Percentiles rank a stretch among this genome's conserved stretches.
Conservation (phyloP, 2,113 vertebrate genomes). For the Trematomus loennbergii region DNA sequence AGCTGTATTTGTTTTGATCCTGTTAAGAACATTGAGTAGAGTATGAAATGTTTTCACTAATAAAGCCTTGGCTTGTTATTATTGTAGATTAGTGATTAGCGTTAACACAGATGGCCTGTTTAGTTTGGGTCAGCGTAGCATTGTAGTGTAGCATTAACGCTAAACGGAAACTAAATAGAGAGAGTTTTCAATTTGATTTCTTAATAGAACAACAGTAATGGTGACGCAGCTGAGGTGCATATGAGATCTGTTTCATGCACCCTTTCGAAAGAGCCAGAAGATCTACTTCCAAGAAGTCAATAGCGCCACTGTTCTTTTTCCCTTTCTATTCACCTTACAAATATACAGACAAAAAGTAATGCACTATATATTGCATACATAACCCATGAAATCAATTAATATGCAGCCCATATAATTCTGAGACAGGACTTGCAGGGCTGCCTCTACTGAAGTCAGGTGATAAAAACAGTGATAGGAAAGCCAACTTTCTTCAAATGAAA, state of each 20-base stretch:
- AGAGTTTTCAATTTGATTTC: neutral
- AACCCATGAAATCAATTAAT: too few relatives aligned
- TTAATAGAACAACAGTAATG: neutral
- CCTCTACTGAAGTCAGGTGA: too few relatives aligned
- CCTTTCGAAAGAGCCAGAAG: neutral
- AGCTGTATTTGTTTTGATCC: too few relatives aligned
- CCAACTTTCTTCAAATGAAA: too few relatives aligned
- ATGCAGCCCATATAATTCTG: too few relatives aligned
- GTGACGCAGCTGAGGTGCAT: neutral
- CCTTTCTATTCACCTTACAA: neutral
- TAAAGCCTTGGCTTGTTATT: neutral
- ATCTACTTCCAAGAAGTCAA: neutral
- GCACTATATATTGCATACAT: too few relatives aligned
- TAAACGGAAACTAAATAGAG: constrained; percentile 7
- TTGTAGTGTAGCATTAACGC: neutral
- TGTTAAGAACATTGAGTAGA: too few relatives aligned
- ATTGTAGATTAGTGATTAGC: constrained; percentile 15
- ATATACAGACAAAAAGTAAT: neutral
- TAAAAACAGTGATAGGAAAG: too few relatives aligned
- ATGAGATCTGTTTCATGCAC: neutral
- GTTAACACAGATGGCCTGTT: constrained; percentile 39
- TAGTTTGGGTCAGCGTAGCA: neutral
- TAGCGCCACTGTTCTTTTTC: neutral
- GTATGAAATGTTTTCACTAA: too few relatives aligned
- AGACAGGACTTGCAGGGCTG: too few relatives aligned